A percentile compares a stretch with the other conserved stretches of the same genome.
Conservation (phyloP, 2,888 invertebrate species). For the Pollenia labialis region DNA sequence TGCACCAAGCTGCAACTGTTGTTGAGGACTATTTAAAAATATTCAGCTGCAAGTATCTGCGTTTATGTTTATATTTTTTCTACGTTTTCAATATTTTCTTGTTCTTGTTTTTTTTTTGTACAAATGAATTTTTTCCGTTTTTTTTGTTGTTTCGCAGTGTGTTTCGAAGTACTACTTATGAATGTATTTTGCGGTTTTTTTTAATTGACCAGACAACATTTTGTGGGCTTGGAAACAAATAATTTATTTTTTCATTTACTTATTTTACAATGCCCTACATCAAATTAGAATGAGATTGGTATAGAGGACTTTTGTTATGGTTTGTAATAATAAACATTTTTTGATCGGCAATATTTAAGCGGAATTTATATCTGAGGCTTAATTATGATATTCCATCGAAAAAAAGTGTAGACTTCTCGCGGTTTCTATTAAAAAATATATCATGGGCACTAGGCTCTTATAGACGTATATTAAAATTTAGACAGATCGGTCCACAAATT, state of each 20-base stretch:
- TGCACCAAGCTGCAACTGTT: conserved; percentile 65
- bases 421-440: no score
- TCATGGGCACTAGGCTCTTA: no score
- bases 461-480: no score
- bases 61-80: conserved; percentile 62
- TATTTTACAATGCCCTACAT: neutral
- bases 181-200: conserved; percentile 60
- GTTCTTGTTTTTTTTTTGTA: conserved; percentile 25
- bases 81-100: conserved; percentile 28
- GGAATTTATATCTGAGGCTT: no score
- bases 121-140: conserved; percentile 5
- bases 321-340: neutral
- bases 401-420: no score
- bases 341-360: no score
- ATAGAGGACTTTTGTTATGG: neutral
- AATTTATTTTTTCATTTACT: conserved; percentile 36
- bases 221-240: conserved; percentile 44
- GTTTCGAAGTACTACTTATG: neutral
- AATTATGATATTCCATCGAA: no score
- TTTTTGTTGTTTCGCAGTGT: neutral
- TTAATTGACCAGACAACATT: conserved; percentile 59
- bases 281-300: neutral
- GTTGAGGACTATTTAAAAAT: conserved; percentile 63
- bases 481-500: no score
- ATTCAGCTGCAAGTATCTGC: conserved; percentile 49